Base-by-base conservation (phyloP, 2,797 vertebrate genomes). In the Poecilia wingei region DNA sequence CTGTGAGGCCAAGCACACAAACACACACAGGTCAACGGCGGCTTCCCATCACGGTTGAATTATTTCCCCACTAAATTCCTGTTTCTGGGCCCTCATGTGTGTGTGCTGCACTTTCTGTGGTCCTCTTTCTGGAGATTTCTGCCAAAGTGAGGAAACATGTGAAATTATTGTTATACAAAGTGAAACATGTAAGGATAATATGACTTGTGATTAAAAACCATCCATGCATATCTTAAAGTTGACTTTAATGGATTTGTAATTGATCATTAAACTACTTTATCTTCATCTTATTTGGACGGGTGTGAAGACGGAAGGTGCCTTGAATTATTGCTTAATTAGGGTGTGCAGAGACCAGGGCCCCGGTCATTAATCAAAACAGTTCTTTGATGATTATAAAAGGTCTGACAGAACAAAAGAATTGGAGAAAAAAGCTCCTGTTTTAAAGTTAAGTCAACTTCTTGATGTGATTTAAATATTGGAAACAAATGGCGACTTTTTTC, bases 51-150 rank as follows among this genome's bases (percentile, higher is more conserved):
- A 76, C 14, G 77, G 77, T 64, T 81, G 83, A 89, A 80, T 88
- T 88, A 82, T 87, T 80, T 74, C 78, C 70, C 47, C 77, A 70
- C 75, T 81, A 89, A 87, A 85, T 83, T 69, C 77, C 49, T 61
- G 43, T 83, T 49, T 77, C 39, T 53, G 74, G 73, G 51, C 61
- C 28, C 46, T 10, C 2, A 39, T 70, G 6, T 75, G 25, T 13
- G 41, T 78, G 74, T 41, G 47, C 28, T 8, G 31, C 85, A 76
- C 70, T 45, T 74, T 84, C 74, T 81, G 39, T 74, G 46, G 53
- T 84, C 69, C 0, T n/a, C 72, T 86, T 87, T 87, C 74, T 80
- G 66, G 2, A 70, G 43, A 80, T 77, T 84, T 72, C 12, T 41
- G 45, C 20, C 71, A 31, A 87, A 55, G 22, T 74, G 76, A 74